Evolutionary conservation across 2,888 invertebrate genomes (phyloP), one percentile per base, ranked within the genome.

Genomic region (Venusia cambrica): DNA sequence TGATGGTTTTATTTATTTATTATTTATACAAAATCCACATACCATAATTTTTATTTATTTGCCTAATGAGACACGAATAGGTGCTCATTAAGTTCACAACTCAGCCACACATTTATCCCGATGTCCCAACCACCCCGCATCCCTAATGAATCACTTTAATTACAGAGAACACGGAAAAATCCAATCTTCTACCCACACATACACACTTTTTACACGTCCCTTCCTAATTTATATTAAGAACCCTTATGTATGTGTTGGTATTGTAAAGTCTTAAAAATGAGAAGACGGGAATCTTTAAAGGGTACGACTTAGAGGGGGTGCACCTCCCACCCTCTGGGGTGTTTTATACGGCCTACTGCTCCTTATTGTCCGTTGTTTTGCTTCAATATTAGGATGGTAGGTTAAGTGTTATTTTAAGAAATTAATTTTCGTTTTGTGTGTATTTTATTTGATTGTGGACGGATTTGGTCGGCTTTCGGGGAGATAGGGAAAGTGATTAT

Each of bases 191-290:
- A 63, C 70, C 53, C 66, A 67, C 74, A 64, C 51, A 47, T 29
- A 33, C 31, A 42, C 28, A 37, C 9, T 7, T 45, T 37, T 46
- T 42, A n/a, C n/a, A 38, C 46, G 20, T 35, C 38, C 45, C 34
- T 32, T 30, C 29, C 42, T 67, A 69, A 74, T 73, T 74, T 70
- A 76, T 79, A 80, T 81, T 78, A 79, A 73, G 71, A 54, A 65
- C 60, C 67, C 70, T 71, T 62, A 66, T 70, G 70, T 74, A 65
- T 81, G 76, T 80, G 78, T 77, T 73, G 64, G 83, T 80, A 84
- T 83, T 84, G 83, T 81, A 80, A 83, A 84, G 81, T 84, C 87
- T 87, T 85, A 87, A 87, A 87, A 85, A 87, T 84, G 79, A 81
- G 77, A 81, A 79, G 80, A 80, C 83, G 77, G n/a, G 70, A 84